Conservation (phyloP, 2,797 vertebrate genomes). For the Manis javanica region DNA sequence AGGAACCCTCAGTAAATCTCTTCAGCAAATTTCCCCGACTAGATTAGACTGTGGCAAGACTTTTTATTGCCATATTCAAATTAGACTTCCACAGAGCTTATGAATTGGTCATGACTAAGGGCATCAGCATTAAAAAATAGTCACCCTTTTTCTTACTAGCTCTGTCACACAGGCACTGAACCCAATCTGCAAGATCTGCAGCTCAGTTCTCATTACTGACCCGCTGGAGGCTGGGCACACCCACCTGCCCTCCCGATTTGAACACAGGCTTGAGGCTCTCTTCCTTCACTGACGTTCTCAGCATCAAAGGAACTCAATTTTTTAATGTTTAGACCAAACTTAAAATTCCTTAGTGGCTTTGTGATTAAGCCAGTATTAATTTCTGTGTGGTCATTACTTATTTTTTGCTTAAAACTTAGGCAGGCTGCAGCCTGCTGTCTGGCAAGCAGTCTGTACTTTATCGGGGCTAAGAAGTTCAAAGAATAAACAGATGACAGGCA, state of each 20-base stretch:
- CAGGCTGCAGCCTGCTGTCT: neutral
- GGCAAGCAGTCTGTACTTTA: neutral
- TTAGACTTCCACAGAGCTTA: neutral
- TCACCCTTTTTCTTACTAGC: neutral
- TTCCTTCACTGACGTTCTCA: neutral
- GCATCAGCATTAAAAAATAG: constrained; percentile 2
- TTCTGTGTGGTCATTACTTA: neutral
- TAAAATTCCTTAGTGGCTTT: neutral
- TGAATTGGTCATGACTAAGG: constrained; percentile 46
- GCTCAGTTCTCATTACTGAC: constrained; percentile 38
- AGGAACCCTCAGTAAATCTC: neutral
- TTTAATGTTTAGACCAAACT: neutral
- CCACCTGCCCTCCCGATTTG: neutral
- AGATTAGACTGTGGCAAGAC: neutral
- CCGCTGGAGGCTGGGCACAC: neutral
- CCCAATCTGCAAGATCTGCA: constrained; percentile 44
- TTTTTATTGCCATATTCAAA: constrained; percentile 42
- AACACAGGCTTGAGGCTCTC: neutral
- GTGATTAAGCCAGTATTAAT: neutral
- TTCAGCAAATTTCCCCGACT: neutral
- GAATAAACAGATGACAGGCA: neutral
- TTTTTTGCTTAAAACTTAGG: neutral
- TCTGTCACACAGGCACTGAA: neutral
- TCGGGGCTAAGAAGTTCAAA: neutral
- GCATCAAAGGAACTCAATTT: neutral